These are phyloP conservation scores for Theonella swinhoei DNA, from an alignment of 37 sponge, comb jelly and placozoan species.

Conservation along the genomic window DNA sequence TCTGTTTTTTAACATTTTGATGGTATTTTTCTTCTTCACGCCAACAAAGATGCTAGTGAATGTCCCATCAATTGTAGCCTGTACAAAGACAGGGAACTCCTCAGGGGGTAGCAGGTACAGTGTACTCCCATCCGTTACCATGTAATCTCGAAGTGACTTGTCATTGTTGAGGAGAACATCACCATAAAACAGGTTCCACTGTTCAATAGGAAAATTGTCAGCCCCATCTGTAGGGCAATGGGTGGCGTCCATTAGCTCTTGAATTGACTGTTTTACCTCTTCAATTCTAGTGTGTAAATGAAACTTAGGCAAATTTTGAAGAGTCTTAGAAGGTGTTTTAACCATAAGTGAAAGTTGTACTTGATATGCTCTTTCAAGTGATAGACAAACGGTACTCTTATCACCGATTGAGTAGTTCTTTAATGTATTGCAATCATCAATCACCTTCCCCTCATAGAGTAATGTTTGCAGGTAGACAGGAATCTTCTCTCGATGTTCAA, in stretches of 20 bases:
- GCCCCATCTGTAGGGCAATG: too few relatives aligned
- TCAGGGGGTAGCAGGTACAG: background rate
- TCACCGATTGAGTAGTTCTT: background rate
- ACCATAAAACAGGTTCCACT: background rate
- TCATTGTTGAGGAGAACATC: background rate
- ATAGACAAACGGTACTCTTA: background rate
- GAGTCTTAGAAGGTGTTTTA: background rate
- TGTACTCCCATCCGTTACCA: background rate
- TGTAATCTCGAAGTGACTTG: background rate
- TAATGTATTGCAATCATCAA: background rate
- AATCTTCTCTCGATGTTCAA: background rate
- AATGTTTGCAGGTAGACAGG: background rate
- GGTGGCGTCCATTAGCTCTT: background rate
- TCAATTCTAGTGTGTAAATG: too few relatives aligned
- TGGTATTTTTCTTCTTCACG: background rate
- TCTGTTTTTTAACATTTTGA: background rate
- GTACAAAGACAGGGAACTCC: background rate
- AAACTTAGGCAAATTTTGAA: background rate
- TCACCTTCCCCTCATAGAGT: background rate
- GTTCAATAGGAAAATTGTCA: background rate
- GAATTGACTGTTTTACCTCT: background rate
- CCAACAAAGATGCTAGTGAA: background rate
- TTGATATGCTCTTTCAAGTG: background rate
- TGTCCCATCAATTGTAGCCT: background rate
- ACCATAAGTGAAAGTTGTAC: background rate